phyloP scores from a whole-genome alignment of 92 coral and sea anemone genomes.

The Chrysogorgia sp. region DNA sequence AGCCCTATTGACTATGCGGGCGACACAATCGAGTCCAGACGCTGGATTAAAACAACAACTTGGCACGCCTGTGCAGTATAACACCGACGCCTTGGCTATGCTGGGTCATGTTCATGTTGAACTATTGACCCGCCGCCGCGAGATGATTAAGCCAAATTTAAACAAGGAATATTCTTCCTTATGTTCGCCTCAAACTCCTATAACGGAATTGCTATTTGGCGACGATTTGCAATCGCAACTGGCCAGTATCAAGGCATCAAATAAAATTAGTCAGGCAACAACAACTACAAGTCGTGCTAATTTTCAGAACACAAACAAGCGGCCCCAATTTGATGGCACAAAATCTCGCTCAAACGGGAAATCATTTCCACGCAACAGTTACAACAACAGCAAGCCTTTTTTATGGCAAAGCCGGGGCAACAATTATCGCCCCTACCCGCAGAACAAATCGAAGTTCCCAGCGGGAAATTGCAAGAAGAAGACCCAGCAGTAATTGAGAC shows the following conservation, averaged over 20 bases:
- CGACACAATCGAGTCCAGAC: too few relatives aligned
- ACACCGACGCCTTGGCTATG: slow-evolving; percentile 16
- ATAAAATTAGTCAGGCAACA: slow-evolving; percentile 18
- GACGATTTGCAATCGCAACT: slow-evolving; percentile 20
- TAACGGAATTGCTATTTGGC: slow-evolving; percentile 19
- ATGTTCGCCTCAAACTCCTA: slow-evolving; percentile 14
- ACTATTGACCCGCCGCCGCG: too few relatives aligned
- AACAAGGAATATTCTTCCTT: slow-evolving; percentile 2
- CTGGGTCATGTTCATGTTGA: not conserved
- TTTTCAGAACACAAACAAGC: too few relatives aligned
- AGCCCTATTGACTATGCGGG: not conserved
- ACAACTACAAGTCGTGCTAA: too few relatives aligned
- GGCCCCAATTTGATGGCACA: too few relatives aligned
- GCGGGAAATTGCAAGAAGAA: not conserved
- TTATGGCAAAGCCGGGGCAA: not conserved
- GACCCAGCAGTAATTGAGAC: not conserved
- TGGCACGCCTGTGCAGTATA: not conserved
- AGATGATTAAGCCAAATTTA: too few relatives aligned
- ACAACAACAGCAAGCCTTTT: not conserved
- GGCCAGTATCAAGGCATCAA: too few relatives aligned
- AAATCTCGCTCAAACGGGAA: not conserved
- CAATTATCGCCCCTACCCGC: too few relatives aligned
- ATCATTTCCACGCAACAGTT: not conserved
- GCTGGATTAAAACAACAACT: not conserved
- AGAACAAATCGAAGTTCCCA: too few relatives aligned